phyloP scores from a whole-genome alignment of 2,888 invertebrate genomes.

The Harpalus rubripes region DNA sequence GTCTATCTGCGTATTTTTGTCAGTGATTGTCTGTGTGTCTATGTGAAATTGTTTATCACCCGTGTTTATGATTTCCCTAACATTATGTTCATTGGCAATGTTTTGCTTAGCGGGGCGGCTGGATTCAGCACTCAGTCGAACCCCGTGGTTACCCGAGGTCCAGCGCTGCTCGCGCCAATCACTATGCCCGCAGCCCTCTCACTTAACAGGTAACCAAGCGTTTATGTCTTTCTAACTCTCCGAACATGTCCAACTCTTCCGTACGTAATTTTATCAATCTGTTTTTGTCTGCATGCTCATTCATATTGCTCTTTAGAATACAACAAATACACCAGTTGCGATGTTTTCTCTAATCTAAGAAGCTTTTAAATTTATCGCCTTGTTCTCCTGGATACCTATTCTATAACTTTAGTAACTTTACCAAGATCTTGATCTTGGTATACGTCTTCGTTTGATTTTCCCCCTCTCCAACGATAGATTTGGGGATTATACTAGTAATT shows the following conservation, averaged over 20 bases:
- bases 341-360: not conserved
- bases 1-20: too few species aligned
- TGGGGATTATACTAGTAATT: too few species aligned
- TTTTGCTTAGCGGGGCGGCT: slow-evolving; percentile 66
- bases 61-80: slow-evolving; percentile 67
- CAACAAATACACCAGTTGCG: not conserved
- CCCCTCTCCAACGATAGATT: too few species aligned
- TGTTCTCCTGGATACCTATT: too few species aligned
- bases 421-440: too few species aligned
- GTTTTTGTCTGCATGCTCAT: slow-evolving; percentile 12
- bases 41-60: slow-evolving; percentile 1
- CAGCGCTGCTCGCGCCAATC: slow-evolving; percentile 80
- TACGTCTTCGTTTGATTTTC: too few species aligned
- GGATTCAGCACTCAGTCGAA: slow-evolving; percentile 68
- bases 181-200: slow-evolving; percentile 81
- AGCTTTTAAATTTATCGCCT: too few species aligned
- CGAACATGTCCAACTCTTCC: slow-evolving; percentile 4
- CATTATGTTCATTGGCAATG: slow-evolving; percentile 66
- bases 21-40: not conserved
- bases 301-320: not conserved
- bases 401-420: too few species aligned
- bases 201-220: slow-evolving; percentile 80
- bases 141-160: slow-evolving; percentile 72
- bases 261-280: slow-evolving; percentile 7
- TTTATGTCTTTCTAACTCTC: slow-evolving; percentile 49